Percentiles rank a stretch among this genome's conserved stretches.
These are phyloP conservation scores for Pantherophis guttatus DNA, from an alignment of 2,113 vertebrate genomes.

Conservation along the genomic window DNA sequence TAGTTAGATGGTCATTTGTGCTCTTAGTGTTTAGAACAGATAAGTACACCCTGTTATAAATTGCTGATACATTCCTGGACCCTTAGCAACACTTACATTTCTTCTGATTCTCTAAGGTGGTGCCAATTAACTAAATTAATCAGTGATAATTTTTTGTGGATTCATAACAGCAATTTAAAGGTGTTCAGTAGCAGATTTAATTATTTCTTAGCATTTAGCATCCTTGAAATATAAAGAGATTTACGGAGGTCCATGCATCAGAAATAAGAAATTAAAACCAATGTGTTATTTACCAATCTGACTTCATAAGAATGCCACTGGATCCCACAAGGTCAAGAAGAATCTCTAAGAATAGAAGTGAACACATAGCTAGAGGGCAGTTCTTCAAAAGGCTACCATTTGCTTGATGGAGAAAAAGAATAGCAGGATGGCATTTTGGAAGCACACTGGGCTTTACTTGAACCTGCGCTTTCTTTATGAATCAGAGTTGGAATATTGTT, in stretches of 20 bases:
- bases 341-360: not conserved
- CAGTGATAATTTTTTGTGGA: not conserved
- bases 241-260: not conserved
- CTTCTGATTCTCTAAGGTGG: not conserved
- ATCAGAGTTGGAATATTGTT: not conserved
- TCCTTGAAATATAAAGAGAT: not conserved
- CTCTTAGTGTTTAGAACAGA: conserved; percentile 30
- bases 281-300: not conserved
- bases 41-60: conserved; percentile 40
- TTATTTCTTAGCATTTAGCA: not conserved
- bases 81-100: not conserved
- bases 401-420: not conserved
- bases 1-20: conserved; percentile 51
- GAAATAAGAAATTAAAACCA: not conserved
- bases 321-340: not conserved
- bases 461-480: not conserved
- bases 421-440: not conserved
- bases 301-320: not conserved
- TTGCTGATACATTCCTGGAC: conserved; percentile 22
- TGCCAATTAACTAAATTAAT: not conserved
- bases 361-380: not conserved
- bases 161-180: not conserved
- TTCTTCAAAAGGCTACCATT: not conserved
- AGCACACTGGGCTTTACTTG: not conserved
- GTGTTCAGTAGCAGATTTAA: not conserved